A percentile compares a stretch with the other conserved stretches of the same genome.
phyloP scores from a whole-genome alignment of 1,140 invertebrate species.

The Drosophila prosaltans region DNA sequence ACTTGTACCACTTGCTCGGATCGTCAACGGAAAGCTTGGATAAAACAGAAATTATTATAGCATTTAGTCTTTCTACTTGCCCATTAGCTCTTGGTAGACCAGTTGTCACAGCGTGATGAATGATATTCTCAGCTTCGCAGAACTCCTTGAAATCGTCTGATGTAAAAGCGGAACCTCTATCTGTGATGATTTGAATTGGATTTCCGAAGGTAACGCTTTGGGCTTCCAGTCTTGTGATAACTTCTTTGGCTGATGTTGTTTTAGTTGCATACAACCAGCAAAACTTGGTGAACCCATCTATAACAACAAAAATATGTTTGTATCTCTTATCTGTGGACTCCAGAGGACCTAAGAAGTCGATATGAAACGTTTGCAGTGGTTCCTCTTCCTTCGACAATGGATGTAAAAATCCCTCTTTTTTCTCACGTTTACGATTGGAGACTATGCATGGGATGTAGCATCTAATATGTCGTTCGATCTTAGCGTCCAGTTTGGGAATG shows the following conservation, averaged over 20 bases:
- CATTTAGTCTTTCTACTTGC: neutral
- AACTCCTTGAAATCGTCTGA: too few relatives aligned
- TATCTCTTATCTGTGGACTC: neutral
- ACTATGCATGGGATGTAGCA: too few relatives aligned
- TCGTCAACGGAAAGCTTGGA: slow-evolving; percentile 15
- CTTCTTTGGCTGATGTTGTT: neutral
- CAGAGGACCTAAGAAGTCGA: neutral
- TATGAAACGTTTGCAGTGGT: neutral
- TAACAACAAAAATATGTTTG: slow-evolving; percentile 1
- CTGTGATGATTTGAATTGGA: too few relatives aligned
- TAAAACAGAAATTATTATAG: slow-evolving; percentile 2
- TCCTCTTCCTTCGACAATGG: neutral
- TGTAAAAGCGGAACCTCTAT: too few relatives aligned
- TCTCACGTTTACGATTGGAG: neutral
- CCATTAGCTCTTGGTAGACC: neutral
- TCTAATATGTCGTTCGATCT: too few relatives aligned
- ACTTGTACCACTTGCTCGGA: slow-evolving; percentile 18
- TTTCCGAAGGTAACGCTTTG: too few relatives aligned
- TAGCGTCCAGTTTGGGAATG: too few relatives aligned
- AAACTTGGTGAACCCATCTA: slow-evolving; percentile 5
- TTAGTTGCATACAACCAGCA: slow-evolving; percentile 7
- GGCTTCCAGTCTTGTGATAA: neutral
- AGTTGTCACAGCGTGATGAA: neutral
- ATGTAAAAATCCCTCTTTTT: neutral
- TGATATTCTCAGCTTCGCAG: neutral